Evolutionary conservation across 1,140 invertebrate genomes (phyloP).

Genomic region (Formica selysi): DNA sequence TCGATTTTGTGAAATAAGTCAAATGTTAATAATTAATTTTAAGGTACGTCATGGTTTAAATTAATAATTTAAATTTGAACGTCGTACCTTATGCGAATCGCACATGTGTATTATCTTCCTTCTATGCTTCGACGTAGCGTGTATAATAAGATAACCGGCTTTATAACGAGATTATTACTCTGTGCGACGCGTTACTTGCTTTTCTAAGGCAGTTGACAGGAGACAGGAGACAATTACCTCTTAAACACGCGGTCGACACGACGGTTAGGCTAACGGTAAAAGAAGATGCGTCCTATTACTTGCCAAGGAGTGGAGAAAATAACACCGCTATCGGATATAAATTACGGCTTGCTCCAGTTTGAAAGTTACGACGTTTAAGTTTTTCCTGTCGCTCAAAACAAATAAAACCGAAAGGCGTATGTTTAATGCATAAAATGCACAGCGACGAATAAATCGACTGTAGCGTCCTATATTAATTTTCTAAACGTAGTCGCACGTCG

Average conservation of each 20-base stretch:
- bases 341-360: conserved; percentile 13
- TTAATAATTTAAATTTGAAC: background rate
- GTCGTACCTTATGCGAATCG: background rate
- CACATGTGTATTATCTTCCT: background rate
- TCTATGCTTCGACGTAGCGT: conserved; percentile 16
- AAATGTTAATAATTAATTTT: background rate
- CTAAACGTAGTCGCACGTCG: background rate
- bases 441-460: background rate
- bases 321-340: conserved; percentile 14
- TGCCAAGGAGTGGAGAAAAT: conserved; percentile 16
- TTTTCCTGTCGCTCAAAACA: background rate
- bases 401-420: background rate
- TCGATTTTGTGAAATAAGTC: too few relatives aligned
- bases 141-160: conserved; percentile 67
- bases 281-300: conserved; percentile 3
- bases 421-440: background rate
- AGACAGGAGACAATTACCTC: conserved; percentile 45
- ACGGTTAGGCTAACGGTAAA: conserved; percentile 42
- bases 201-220: conserved; percentile 31
- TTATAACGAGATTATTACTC: conserved; percentile 69
- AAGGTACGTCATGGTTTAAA: background rate
- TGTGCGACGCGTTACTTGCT: conserved; percentile 18
- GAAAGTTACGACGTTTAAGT: conserved; percentile 7
- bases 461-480: conserved; percentile 1
- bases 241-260: conserved; percentile 21